These are phyloP conservation scores for Pseudorhiza aurosa DNA, from an alignment of 30 jellyfish, hydroid and myxozoan species.

Conservation along the genomic window DNA sequence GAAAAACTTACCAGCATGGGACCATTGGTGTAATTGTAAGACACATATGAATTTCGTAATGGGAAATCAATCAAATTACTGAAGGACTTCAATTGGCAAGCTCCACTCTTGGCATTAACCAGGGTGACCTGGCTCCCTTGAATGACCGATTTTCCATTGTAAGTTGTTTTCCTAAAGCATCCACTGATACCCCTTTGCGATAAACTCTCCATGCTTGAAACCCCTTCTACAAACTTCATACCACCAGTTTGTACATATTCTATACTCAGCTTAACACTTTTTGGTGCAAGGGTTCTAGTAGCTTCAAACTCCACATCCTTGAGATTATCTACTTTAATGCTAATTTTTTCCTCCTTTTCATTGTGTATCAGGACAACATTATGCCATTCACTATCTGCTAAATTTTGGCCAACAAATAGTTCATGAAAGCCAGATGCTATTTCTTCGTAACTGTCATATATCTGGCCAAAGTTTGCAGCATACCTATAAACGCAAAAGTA, in stretches of 20 bases:
- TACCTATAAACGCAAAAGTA: constrained; percentile 21
- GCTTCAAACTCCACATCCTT: constrained; percentile 29
- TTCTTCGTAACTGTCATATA: constrained; percentile 40
- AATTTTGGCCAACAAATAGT: constrained; percentile 43
- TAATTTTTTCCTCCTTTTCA: constrained; percentile 43
- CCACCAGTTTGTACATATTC: constrained; percentile 65
- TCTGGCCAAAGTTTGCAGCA: constrained; percentile 79
- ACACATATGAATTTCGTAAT: constrained; percentile 16
- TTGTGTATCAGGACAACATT: constrained; percentile 44
- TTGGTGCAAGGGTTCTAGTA: constrained; percentile 36
- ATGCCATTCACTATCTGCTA: constrained; percentile 75
- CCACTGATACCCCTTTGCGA: constrained; percentile 45
- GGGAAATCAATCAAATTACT: constrained; percentile 33
- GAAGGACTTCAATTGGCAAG: constrained; percentile 10
- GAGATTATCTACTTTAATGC: constrained; percentile 9
- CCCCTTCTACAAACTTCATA: constrained; percentile 15
- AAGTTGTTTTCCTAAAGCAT: constrained; percentile 38
- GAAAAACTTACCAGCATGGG: constrained; percentile 12
- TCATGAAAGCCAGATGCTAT: constrained; percentile 68
- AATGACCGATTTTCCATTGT: constrained; percentile 40
- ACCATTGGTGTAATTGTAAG: constrained; percentile 22
- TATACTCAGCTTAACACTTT: constrained; percentile 17
- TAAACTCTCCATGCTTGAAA: constrained; percentile 22
- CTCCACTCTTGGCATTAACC: constrained; percentile 16
- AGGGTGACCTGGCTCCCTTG: constrained; percentile 48